Conservation (phyloP, 2,113 vertebrate genomes). For the Rhinolophus ferrumequinum region DNA sequence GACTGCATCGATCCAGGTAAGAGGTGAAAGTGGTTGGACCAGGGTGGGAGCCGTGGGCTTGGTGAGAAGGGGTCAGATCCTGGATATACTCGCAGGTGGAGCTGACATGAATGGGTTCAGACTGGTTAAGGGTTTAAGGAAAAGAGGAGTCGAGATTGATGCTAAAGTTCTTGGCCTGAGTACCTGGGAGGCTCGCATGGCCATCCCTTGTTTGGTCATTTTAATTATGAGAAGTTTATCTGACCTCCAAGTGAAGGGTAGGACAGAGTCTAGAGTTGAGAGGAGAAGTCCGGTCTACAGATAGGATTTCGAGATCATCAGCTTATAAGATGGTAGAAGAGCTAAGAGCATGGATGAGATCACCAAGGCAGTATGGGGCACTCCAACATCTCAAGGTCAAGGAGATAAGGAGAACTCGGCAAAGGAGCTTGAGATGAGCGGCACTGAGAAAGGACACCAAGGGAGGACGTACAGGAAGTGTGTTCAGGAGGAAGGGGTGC, state of each 20-base stretch:
- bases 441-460: neutral
- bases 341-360: neutral
- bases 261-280: neutral
- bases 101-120: neutral
- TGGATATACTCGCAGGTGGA: neutral
- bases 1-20: neutral
- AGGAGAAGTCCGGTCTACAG: neutral
- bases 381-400: neutral
- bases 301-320: neutral
- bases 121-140: neutral
- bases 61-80: neutral
- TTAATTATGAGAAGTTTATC: neutral
- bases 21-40: neutral
- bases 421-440: neutral
- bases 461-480: fast-evolving
- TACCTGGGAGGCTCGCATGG: neutral
- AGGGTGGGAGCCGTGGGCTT: neutral
- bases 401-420: neutral
- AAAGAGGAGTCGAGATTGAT: neutral
- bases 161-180: neutral
- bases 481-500: neutral
- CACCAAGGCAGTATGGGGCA: neutral
- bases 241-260: neutral
- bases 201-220: neutral
- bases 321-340: neutral